A percentile compares a stretch with the other conserved stretches of the same genome.
phyloP scores from a whole-genome alignment of 2,888 invertebrate genomes.

The Acanthosepion lycidas region DNA sequence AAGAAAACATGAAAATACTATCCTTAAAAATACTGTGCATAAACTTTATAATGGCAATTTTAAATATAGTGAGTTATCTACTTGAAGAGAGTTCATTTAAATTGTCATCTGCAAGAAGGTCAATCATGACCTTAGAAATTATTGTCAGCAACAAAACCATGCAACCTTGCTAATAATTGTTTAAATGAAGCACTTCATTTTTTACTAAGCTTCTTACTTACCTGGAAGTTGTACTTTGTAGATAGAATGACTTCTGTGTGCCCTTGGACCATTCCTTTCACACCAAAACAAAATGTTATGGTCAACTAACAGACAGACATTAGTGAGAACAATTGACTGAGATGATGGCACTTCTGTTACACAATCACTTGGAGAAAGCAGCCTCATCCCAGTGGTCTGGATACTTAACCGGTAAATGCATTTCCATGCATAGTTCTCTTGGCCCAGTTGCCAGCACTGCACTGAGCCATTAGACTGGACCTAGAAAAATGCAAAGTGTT shows the following conservation, averaged over 20 bases:
- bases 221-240: neutral
- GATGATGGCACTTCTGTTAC: slow-evolving; percentile 20
- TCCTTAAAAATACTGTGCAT: too few relatives aligned
- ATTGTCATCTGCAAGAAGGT: too few relatives aligned
- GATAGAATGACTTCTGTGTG: neutral
- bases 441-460: neutral
- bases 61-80: too few relatives aligned
- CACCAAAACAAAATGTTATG: slow-evolving; percentile 34
- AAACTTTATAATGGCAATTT: too few relatives aligned
- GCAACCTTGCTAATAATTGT: neutral
- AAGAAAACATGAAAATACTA: too few relatives aligned
- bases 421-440: neutral
- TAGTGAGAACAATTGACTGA: neutral
- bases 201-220: neutral
- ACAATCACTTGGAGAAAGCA: neutral
- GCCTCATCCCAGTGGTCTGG: neutral
- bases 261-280: neutral
- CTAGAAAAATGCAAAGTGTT: neutral
- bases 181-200: neutral
- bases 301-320: neutral
- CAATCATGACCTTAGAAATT: too few relatives aligned
- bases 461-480: neutral
- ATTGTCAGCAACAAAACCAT: too few relatives aligned
- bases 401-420: neutral
- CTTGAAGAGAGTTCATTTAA: too few relatives aligned